A percentile compares a stretch with the other conserved stretches of the same genome.
These are phyloP conservation scores for Cyphomyrmex costatus DNA, from an alignment of 1,140 invertebrate species.

Conservation along the genomic window DNA sequence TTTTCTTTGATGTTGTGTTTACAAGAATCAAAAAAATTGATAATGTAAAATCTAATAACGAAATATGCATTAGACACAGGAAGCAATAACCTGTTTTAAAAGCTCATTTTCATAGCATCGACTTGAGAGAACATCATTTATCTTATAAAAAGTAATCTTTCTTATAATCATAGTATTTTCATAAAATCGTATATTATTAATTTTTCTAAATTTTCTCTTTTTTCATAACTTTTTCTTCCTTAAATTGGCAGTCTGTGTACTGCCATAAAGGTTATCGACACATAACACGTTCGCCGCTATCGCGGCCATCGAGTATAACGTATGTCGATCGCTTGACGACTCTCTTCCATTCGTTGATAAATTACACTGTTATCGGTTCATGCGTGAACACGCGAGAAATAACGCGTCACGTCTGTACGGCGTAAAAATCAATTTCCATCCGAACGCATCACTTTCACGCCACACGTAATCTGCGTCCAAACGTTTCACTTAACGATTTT, in stretches of 20 bases:
- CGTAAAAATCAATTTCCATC: conserved; percentile 55
- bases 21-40: not conserved
- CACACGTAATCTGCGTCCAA: conserved; percentile 30
- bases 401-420: conserved; percentile 5
- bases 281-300: conserved; percentile 17
- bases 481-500: conserved; percentile 36
- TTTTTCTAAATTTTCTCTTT: conserved; percentile 25
- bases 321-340: conserved; percentile 53
- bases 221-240: not conserved
- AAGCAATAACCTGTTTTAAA: not conserved
- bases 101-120: not conserved
- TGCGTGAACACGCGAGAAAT: conserved; percentile 61
- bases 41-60: not conserved
- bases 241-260: not conserved
- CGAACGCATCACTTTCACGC: conserved; percentile 22
- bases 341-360: conserved; percentile 57
- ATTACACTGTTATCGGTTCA: conserved; percentile 50
- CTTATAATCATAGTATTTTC: conserved; percentile 25
- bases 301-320: conserved; percentile 36
- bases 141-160: not conserved
- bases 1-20: not conserved
- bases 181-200: not conserved
- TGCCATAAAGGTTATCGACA: conserved; percentile 16
- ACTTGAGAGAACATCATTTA: not conserved
- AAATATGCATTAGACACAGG: not conserved